Percentiles rank a stretch among this genome's conserved stretches.
Evolutionary conservation across 2,113 vertebrate genomes (phyloP).

Genomic region (Morone chrysops): DNA sequence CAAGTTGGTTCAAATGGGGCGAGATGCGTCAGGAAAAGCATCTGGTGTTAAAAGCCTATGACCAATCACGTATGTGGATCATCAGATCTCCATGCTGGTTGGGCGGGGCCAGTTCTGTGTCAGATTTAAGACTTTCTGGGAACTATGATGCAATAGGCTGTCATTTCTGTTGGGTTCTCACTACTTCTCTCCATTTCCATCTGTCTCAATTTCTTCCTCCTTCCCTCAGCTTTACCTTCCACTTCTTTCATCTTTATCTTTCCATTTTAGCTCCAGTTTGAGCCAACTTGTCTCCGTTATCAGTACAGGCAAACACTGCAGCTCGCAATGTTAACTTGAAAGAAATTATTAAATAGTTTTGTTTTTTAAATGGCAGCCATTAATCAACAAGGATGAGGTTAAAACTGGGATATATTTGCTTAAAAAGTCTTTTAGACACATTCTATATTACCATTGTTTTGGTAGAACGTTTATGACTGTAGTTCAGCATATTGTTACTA

Average conservation of each 20-base stretch:
- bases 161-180: not conserved
- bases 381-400: not conserved
- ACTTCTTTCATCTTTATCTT: not conserved
- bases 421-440: not conserved
- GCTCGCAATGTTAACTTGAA: not conserved
- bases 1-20: too few relatives aligned
- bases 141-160: constrained; percentile 1
- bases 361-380: not conserved
- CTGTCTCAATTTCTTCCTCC: not conserved
- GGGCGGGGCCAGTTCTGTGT: not conserved
- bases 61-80: not conserved
- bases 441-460: not conserved
- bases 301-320: not conserved
- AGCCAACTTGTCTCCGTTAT: not conserved
- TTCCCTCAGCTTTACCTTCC: not conserved
- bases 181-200: not conserved
- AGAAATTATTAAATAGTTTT: not conserved
- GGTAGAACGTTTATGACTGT: not conserved
- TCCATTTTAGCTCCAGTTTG: not conserved
- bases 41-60: too few relatives aligned
- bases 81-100: too few relatives aligned
- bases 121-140: not conserved
- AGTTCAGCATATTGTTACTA: not conserved
- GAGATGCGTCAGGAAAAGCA: too few relatives aligned
- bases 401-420: not conserved